phyloP scores from a whole-genome alignment of 2,797 vertebrate species.

The Poecilia wingei region DNA sequence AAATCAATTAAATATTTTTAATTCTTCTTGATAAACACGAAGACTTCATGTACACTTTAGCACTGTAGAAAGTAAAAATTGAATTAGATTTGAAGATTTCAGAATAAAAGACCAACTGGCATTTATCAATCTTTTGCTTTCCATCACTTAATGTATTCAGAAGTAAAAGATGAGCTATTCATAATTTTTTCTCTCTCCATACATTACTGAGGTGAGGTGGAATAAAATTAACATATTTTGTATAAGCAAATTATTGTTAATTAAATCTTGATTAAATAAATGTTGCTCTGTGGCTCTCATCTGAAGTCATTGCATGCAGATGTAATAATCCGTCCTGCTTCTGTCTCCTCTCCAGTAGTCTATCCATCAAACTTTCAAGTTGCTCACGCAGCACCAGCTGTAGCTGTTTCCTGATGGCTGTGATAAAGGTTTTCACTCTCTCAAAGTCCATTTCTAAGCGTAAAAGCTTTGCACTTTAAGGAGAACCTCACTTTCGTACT shows the following conservation, averaged over 20 bases:
- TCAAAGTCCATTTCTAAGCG: not conserved
- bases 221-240: not conserved
- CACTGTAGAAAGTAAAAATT: not conserved
- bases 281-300: not conserved
- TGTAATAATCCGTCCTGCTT: not conserved
- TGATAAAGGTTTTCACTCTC: not conserved
- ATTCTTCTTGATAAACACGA: not conserved
- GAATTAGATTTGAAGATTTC: not conserved
- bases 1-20: not conserved
- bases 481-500: not conserved
- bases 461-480: not conserved
- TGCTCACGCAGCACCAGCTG: not conserved
- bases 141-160: not conserved
- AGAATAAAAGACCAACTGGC: not conserved
- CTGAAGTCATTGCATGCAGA: not conserved
- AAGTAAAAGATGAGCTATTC: not conserved
- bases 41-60: not conserved
- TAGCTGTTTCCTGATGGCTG: not conserved
- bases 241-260: not conserved
- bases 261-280: not conserved
- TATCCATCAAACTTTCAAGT: conserved; percentile 8
- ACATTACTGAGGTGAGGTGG: not conserved
- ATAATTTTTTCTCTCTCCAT: not conserved
- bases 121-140: not conserved
- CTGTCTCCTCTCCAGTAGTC: not conserved